Percentiles rank a stretch among this genome's conserved stretches.
Evolutionary conservation across 2,888 invertebrate genomes (phyloP).

Genomic region (Crocallis elinguaria): DNA sequence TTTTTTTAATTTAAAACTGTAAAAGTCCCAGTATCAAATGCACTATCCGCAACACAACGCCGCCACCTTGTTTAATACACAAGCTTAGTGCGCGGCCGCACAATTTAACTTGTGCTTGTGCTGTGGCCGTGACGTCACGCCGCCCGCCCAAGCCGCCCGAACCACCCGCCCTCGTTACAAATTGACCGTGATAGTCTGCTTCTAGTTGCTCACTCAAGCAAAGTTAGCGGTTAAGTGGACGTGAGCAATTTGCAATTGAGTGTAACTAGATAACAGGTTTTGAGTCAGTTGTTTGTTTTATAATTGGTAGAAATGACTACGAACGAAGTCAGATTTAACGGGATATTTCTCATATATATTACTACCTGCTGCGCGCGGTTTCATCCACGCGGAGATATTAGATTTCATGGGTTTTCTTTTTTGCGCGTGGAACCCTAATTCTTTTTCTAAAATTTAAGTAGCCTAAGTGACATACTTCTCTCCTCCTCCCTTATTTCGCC

Average conservation of each 20-base stretch:
- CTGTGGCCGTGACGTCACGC: conserved; percentile 33
- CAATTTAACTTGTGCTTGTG: conserved; percentile 30
- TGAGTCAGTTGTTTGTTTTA: not conserved
- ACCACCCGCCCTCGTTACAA: conserved; percentile 24
- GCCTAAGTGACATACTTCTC: too few species aligned
- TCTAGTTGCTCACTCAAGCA: conserved; percentile 10
- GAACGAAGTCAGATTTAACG: too few species aligned
- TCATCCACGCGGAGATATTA: too few species aligned
- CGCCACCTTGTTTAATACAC: conserved; percentile 25
- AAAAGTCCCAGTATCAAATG: not conserved
- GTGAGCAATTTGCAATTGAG: conserved; percentile 3
- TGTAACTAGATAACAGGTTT: not conserved
- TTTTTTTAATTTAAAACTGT: not conserved
- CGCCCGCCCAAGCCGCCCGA: conserved; percentile 13
- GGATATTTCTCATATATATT: too few species aligned
- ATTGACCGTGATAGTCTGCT: conserved; percentile 27
- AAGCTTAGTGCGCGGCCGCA: conserved; percentile 29
- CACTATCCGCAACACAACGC: not conserved
- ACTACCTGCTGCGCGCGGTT: too few species aligned
- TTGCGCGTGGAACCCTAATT: too few species aligned
- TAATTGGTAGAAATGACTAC: too few species aligned
- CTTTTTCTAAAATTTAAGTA: too few species aligned
- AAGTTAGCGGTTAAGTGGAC: conserved; percentile 9
- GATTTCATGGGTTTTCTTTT: too few species aligned
- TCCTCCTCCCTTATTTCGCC: too few species aligned